Base-by-base conservation (phyloP, 2,888 invertebrate species). In the Nematopogon swammerdamellus region DNA sequence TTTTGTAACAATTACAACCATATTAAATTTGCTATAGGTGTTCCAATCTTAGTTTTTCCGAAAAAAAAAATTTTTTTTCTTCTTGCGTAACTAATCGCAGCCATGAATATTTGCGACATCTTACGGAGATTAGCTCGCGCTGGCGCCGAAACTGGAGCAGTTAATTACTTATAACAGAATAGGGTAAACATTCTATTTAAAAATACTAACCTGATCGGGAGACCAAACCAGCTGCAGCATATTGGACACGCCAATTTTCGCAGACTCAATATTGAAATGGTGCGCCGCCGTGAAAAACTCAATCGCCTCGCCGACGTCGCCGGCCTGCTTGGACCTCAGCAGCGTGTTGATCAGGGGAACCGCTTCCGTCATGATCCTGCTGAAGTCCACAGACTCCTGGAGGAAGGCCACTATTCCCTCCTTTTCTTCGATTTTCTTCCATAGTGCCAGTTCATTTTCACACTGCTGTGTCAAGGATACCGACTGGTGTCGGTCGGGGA, bases 261-360 rank as follows among this genome's bases (percentile, higher is more conserved):
- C 87, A 48, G 86, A 86, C 53, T 86, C 84, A n/a, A 93, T 84
- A 49, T 88, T 86, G 61, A 92, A 92, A 55, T 89, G 83, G 60
- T 85, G 87, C 0, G 91, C 91, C 0, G 88, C 85, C 0, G 91
- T 90, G 58, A 97, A 90, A 64, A 96, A 93, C 52, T 92, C 88
- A 19, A 97, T 89, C 0, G 96, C 91, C 66, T 96, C 97, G 49
- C 88, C 83, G 14, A 94, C 90, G 65, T 96, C 96, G 0, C 89
- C 84, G 3, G 87, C 82, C 53, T 85, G 84, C 55, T 85, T 84
- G 0, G 90, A 88, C 65, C 86, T 83, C 11, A 96, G 73, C 60
- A 95, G 71, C 18, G 87, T 82, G 56, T 87, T 85, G 51, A 93
- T 85, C n/a, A 87, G 18, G 1, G 80, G 80, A 36, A 80, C 70